These are phyloP conservation scores for Anguilla japonica DNA, from an alignment of 2,113 vertebrate genomes.

Conservation along the genomic window DNA sequence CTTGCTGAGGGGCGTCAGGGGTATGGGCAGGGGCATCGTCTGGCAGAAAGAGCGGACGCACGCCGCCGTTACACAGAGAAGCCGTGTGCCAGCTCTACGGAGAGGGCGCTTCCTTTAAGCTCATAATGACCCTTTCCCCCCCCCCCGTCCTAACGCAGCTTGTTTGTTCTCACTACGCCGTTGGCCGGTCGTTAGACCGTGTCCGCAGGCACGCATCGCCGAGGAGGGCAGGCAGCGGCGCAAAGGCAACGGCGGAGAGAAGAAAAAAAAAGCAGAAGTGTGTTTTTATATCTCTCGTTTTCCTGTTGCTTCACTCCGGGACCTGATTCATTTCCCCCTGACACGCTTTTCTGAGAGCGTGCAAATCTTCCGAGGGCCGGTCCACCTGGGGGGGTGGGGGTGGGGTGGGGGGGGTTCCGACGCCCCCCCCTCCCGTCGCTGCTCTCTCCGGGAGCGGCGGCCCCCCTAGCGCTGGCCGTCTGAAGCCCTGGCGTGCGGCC, in stretches of 20 bases:
- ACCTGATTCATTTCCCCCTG: slow-evolving; percentile 57
- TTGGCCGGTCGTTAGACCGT: not conserved
- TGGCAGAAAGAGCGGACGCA: slow-evolving; percentile 36
- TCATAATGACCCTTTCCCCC: not conserved
- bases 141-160: not conserved
- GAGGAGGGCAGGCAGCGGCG: slow-evolving; percentile 46
- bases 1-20: slow-evolving; percentile 58
- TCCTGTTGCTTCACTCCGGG: slow-evolving; percentile 62
- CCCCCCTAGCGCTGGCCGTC: not conserved
- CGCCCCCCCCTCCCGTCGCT: not conserved
- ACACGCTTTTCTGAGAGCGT: slow-evolving; percentile 10
- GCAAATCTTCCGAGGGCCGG: not conserved
- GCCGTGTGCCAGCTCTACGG: no score
- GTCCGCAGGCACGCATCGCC: not conserved
- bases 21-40: slow-evolving; percentile 59
- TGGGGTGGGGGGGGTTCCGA: no score
- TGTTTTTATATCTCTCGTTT: slow-evolving; percentile 44
- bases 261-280: slow-evolving; percentile 50
- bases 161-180: not conserved
- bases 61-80: slow-evolving; percentile 11
- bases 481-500: not conserved
- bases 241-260: slow-evolving; percentile 10
- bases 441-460: not conserved
- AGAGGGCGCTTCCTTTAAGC: not conserved
- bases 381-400: not conserved